Evolutionary conservation across 2,888 invertebrate species (phyloP), one percentile per base, ranked within the genome.

Genomic region (Drosophila vallismaia): DNA sequence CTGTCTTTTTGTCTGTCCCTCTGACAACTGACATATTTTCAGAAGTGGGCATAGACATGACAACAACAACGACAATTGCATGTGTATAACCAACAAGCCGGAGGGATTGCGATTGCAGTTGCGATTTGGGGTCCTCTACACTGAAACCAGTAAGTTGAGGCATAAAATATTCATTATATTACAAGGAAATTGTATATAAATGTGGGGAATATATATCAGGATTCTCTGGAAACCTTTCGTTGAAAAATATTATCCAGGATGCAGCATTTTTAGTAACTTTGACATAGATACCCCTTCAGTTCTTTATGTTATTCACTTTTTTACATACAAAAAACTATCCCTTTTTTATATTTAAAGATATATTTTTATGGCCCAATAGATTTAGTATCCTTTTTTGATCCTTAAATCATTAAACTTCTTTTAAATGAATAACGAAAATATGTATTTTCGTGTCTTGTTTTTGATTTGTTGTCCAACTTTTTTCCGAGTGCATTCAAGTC

Each of bases 1-100:
- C 10, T 2, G 9, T 19, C 12, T 8, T 12, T n/a, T 5, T 4
- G 19, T 10, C 14, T 44, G 46, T 14, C 53, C 56, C 50, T 52
- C 71, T 78, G 80, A 78, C 83, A 84, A 70, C 70, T 71, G 79
- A 72, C 81, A 79, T 79, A 80, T 86, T 86, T 73, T 74, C 72
- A 70, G 56, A 83, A 85, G 82, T 82, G 82, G 85, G 85, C 85
- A 79, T 64, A 83, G 85, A 83, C 82, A 85, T 85, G 82, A 79
- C 79, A 85, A 79, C 79, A 82, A 77, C 67, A 79, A 67, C 71
- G 74, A 74, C 72, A 69, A 59, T 67, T 74, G 69, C 73, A 73
- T 68, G 60, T 74, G 52, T 70, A 68, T 75, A 62, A 69, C 69
- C 59, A 56, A 64, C 59, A 75, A 63, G 74, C 69, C 71, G 75